phyloP scores from a whole-genome alignment of 1,140 invertebrate genomes.

The Drosophila repleta region DNA sequence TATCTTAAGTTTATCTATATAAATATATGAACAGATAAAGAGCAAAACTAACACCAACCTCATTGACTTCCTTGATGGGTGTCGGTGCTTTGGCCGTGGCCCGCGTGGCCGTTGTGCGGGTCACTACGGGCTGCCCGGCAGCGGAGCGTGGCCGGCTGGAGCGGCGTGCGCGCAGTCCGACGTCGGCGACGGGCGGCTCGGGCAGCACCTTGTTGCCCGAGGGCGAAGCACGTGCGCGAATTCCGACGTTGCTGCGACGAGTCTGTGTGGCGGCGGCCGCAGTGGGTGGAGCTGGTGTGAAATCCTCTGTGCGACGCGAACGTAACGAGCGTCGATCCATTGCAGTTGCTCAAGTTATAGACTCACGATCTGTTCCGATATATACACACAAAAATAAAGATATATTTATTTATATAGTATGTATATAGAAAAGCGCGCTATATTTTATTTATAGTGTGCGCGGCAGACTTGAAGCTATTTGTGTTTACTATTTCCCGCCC shows the following conservation, averaged over 20 bases:
- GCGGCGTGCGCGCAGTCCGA: constrained; percentile 54
- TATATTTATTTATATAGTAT: constrained; percentile 30
- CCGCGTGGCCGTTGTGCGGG: constrained; percentile 25
- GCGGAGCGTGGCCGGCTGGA: constrained; percentile 71
- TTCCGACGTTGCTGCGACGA: constrained; percentile 28
- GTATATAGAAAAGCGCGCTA: constrained; percentile 37
- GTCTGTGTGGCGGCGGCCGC: constrained; percentile 26
- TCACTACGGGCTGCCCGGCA: constrained; percentile 17
- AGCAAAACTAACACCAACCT: constrained; percentile 43
- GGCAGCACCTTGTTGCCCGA: constrained; percentile 45
- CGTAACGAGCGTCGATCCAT: constrained; percentile 75
- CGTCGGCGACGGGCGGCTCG: constrained; percentile 9
- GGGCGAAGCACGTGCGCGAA: constrained; percentile 69
- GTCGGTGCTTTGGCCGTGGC: constrained; percentile 48
- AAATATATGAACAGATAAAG: not conserved
- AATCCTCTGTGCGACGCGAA: constrained; percentile 58
- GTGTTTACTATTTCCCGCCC: constrained; percentile 61
- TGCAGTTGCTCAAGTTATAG: constrained; percentile 13
- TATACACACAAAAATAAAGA: constrained; percentile 15
- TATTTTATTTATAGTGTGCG: constrained; percentile 69
- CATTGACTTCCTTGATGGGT: constrained; percentile 65
- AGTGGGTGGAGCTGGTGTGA: constrained; percentile 19
- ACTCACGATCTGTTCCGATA: constrained; percentile 28
- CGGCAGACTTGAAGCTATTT: constrained; percentile 22
- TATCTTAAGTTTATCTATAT: no score